Conservation (phyloP, 2,797 vertebrate genomes). For the Hippopotamyrus pictus region DNA sequence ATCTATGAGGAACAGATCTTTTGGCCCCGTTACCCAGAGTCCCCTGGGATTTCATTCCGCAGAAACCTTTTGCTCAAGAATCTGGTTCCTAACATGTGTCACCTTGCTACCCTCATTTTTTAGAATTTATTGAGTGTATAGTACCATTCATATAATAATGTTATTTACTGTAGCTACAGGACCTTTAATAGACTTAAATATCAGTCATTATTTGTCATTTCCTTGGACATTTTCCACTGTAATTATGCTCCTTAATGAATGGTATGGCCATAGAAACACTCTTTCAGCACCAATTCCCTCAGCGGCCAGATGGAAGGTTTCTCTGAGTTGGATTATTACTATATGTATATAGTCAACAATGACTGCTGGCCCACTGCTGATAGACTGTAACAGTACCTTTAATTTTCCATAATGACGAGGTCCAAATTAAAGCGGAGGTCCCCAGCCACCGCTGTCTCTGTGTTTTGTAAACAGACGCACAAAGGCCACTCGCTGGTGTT, state of each 20-base stretch:
- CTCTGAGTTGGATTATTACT: background rate
- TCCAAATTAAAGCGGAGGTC: background rate
- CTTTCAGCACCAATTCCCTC: slow-evolving; percentile 6
- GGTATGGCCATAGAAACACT: background rate
- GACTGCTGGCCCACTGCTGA: background rate
- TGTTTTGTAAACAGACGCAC: slow-evolving; percentile 10
- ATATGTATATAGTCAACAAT: background rate
- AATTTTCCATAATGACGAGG: background rate
- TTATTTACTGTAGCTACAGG: slow-evolving; percentile 4
- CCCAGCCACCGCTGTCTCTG: background rate
- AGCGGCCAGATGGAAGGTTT: background rate
- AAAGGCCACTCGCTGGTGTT: background rate
- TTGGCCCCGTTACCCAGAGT: background rate
- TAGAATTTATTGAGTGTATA: slow-evolving; percentile 7
- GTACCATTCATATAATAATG: background rate
- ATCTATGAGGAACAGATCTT: background rate
- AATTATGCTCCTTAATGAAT: background rate
- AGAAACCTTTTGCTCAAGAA: background rate
- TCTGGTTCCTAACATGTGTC: background rate
- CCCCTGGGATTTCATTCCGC: background rate
- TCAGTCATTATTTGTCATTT: slow-evolving; percentile 2
- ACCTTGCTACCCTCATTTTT: background rate
- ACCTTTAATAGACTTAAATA: slow-evolving; percentile 4
- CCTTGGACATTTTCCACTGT: background rate
- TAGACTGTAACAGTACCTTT: slow-evolving; percentile 3